Evolutionary conservation across 2,797 vertebrate species (phyloP).

Genomic region (Scomberomorus guttatus): DNA sequence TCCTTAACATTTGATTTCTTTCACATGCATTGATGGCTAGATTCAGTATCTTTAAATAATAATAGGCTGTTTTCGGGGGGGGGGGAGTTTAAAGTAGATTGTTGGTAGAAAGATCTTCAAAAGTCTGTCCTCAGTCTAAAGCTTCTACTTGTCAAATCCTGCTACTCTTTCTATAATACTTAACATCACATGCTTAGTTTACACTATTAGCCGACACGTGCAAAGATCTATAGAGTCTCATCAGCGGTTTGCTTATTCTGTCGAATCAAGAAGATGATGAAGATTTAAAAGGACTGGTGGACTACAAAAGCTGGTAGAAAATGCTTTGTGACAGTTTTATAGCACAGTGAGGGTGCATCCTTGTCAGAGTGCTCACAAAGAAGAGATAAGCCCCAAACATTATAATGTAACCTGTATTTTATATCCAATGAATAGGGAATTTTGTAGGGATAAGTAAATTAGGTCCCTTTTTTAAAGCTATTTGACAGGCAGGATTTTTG

Average conservation of each 20-base stretch:
- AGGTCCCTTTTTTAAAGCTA: not conserved
- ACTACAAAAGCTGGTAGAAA: not conserved
- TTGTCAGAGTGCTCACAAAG: not conserved
- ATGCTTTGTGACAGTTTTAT: not conserved
- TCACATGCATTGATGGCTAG: not conserved
- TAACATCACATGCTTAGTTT: fast-evolving
- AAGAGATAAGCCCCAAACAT: not conserved
- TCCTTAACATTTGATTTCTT: not conserved
- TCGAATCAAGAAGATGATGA: not conserved
- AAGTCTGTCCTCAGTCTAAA: not conserved
- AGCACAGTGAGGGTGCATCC: not conserved
- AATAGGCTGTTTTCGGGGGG: not conserved
- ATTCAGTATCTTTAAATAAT: not conserved
- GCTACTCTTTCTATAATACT: not conserved
- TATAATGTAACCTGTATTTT: not conserved
- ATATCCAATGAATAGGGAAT: not conserved
- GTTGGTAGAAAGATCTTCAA: not conserved
- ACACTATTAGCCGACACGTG: not conserved
- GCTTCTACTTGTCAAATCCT: not conserved
- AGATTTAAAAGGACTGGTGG: not conserved
- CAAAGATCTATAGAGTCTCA: not conserved
- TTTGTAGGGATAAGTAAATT: not conserved
- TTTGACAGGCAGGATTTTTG: not conserved
- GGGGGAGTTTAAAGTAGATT: not conserved
- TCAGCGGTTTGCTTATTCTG: not conserved